A percentile compares a stretch with the other conserved stretches of the same genome.
Evolutionary conservation across 2,797 vertebrate species (phyloP).

Genomic region (Psittacula echo): DNA sequence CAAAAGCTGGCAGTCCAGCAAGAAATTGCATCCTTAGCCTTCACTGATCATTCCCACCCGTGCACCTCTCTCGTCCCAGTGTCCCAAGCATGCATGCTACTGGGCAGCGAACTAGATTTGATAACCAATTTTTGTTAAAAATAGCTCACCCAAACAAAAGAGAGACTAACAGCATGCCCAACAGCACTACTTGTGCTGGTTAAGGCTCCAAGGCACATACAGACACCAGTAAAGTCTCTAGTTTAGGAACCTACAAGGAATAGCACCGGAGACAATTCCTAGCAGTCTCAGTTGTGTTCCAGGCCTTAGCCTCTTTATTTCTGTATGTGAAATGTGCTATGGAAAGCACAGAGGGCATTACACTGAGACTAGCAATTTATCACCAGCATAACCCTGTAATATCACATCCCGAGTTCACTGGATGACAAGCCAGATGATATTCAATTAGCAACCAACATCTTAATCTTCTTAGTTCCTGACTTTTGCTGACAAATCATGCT

Average conservation of each 20-base stretch:
- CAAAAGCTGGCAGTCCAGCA: neutral
- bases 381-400: neutral
- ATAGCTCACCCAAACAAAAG: neutral
- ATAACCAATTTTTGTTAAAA: neutral
- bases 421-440: slow-evolving; percentile 46
- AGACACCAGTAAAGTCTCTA: neutral
- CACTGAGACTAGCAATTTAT: neutral
- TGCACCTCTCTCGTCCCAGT: neutral
- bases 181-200: neutral
- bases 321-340: neutral
- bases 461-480: slow-evolving; percentile 59
- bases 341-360: slow-evolving; percentile 12
- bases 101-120: neutral
- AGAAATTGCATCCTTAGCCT: neutral
- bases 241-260: neutral
- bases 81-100: neutral
- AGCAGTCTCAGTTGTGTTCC: neutral
- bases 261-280: neutral
- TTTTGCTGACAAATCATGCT: slow-evolving; percentile 65
- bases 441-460: slow-evolving; percentile 66
- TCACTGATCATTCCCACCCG: neutral
- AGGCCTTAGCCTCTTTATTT: slow-evolving; percentile 6
- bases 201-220: neutral
- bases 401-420: slow-evolving; percentile 9
- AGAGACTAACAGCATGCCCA: neutral